These are phyloP conservation scores for Odontophorus gujanensis DNA, from an alignment of 2,113 vertebrate genomes.

Conservation along the genomic window DNA sequence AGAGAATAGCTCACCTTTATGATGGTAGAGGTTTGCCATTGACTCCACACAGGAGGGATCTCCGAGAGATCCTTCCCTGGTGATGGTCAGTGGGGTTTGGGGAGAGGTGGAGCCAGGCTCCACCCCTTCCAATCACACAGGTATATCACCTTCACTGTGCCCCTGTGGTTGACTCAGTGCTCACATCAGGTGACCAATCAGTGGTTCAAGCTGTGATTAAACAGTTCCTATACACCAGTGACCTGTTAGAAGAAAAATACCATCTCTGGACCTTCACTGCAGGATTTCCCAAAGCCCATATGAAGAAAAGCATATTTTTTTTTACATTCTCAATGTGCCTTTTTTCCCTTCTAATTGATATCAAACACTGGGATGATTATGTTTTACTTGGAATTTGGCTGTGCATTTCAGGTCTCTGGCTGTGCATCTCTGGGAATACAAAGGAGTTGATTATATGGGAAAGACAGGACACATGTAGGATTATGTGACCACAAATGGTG, in stretches of 20 bases:
- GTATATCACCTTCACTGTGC: too few species aligned
- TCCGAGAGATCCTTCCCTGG: too few species aligned
- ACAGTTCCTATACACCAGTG: too few species aligned
- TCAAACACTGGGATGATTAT: background rate
- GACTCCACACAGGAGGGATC: too few species aligned
- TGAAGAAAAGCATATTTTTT: background rate
- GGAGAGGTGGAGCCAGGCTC: too few species aligned
- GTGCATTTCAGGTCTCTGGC: background rate
- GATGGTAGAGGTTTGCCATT: too few species aligned
- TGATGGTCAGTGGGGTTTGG: too few species aligned
- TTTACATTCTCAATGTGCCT: background rate
- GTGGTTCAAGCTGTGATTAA: too few species aligned
- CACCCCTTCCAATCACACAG: too few species aligned
- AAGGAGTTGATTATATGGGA: background rate
- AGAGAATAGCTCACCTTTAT: too few species aligned
- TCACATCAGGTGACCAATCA: too few species aligned
- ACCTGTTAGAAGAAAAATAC: rapidly evolving
- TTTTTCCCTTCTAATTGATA: background rate
- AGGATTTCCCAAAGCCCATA: background rate
- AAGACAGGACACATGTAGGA: background rate
- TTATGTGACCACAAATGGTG: background rate
- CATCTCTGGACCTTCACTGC: background rate
- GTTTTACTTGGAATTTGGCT: background rate
- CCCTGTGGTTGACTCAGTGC: too few species aligned
- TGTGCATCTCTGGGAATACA: background rate